Percentiles rank a stretch among this genome's conserved stretches.
phyloP scores from a whole-genome alignment of 2,888 invertebrate species.

The Heteromyza rotundicornis region DNA sequence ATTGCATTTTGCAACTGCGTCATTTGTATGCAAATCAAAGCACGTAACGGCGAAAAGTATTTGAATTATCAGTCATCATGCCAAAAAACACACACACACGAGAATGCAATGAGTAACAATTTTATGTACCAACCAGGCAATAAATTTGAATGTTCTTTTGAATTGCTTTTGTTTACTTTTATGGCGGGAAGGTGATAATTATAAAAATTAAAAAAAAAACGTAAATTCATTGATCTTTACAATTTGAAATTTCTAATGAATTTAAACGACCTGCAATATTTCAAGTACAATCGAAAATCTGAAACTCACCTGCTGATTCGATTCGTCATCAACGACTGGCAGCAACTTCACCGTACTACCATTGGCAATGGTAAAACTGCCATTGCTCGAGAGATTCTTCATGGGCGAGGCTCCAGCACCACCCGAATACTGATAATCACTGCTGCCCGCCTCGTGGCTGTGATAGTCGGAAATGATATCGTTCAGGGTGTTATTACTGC shows the following conservation, averaged over 20 bases:
- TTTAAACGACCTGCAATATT: too few species aligned
- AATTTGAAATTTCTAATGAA: too few species aligned
- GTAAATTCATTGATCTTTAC: too few species aligned
- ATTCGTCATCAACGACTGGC: constrained; percentile 56
- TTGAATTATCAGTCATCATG: neutral
- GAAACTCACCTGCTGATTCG: constrained; percentile 58
- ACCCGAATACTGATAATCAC: constrained; percentile 40
- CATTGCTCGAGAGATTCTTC: constrained; percentile 52
- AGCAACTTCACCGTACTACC: constrained; percentile 59
- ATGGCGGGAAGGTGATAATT: too few species aligned
- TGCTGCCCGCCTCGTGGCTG: constrained; percentile 43
- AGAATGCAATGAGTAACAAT: neutral
- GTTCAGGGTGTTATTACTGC: constrained; percentile 59
- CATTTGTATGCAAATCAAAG: neutral
- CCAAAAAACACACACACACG: neutral
- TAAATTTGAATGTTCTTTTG: too few species aligned
- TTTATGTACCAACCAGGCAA: neutral
- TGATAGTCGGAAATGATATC: constrained; percentile 58
- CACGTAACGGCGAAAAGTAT: neutral
- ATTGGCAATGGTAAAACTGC: constrained; percentile 56
- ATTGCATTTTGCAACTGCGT: neutral
- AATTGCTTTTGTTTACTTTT: too few species aligned
- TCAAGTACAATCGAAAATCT: too few species aligned
- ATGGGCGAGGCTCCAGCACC: constrained; percentile 34
- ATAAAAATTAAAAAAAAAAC: too few species aligned